These are phyloP conservation scores for Lasioglossum albipes DNA, from an alignment of 1,140 invertebrate genomes.

Conservation along the genomic window DNA sequence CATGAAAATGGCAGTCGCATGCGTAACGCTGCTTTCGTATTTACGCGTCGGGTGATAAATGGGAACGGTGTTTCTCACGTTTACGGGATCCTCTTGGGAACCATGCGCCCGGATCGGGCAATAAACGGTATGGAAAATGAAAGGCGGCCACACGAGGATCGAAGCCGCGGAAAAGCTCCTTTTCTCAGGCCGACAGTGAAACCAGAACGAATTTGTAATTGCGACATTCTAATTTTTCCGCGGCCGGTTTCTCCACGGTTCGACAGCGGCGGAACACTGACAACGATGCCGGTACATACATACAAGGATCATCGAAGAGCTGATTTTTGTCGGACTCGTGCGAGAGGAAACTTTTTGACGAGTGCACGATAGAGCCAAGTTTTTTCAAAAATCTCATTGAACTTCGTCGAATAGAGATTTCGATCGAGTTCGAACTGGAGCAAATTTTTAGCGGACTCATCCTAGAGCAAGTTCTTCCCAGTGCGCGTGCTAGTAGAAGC, in stretches of 20 bases:
- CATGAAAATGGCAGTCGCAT: too few species aligned
- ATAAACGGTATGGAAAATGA: slow-evolving; percentile 39
- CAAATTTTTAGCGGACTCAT: too few species aligned
- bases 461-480: too few species aligned
- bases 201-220: slow-evolving; percentile 40
- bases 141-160: slow-evolving; percentile 24
- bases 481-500: too few species aligned
- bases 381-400: too few species aligned
- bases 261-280: background rate
- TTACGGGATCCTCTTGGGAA: slow-evolving; percentile 46
- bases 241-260: background rate
- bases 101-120: slow-evolving; percentile 1
- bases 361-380: too few species aligned
- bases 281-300: background rate
- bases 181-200: slow-evolving; percentile 31
- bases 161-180: slow-evolving; percentile 28
- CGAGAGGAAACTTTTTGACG: too few species aligned
- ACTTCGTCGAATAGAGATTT: too few species aligned
- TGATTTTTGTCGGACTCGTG: too few species aligned
- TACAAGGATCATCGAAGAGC: too few species aligned
- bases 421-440: too few species aligned
- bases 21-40: background rate
- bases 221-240: slow-evolving; percentile 2
- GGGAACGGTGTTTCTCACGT: slow-evolving; percentile 33
- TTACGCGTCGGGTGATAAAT: background rate